A percentile compares a stretch with the other conserved stretches of the same genome.
phyloP scores from a whole-genome alignment of 2,113 vertebrate species.

The Larimichthys crocea region DNA sequence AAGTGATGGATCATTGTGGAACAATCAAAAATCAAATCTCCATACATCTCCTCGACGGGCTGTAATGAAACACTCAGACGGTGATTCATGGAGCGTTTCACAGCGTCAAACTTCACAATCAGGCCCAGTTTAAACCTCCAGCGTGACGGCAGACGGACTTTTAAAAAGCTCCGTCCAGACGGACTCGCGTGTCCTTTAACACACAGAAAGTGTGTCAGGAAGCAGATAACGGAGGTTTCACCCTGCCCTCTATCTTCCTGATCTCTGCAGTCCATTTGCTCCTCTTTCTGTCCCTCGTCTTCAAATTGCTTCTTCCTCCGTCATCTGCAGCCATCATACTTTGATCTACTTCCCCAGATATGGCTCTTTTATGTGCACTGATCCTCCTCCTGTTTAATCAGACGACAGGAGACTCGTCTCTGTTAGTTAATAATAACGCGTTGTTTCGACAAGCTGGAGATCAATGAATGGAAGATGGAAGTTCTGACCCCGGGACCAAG shows the following conservation, averaged over 20 bases:
- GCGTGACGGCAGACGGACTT: background rate
- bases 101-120: background rate
- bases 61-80: slow-evolving; percentile 5
- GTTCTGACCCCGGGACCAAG: too few species aligned
- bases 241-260: slow-evolving; percentile 10
- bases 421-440: background rate
- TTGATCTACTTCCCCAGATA: slow-evolving; percentile 40
- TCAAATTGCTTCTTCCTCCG: slow-evolving; percentile 36
- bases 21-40: slow-evolving; percentile 39
- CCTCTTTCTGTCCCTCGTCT: slow-evolving; percentile 11
- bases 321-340: slow-evolving; percentile 46
- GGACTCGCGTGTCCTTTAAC: background rate
- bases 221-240: slow-evolving; percentile 26
- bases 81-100: slow-evolving; percentile 11
- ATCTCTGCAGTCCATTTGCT: slow-evolving; percentile 38
- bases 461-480: too few species aligned
- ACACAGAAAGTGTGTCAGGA: background rate
- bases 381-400: slow-evolving; percentile 28
- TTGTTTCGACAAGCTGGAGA: too few species aligned
- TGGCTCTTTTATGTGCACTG: slow-evolving; percentile 42
- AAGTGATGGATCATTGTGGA: slow-evolving; percentile 25
- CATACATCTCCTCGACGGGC: slow-evolving; percentile 12
- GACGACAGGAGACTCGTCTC: background rate
- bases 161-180: background rate
- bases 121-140: background rate